Evolutionary conservation across 1,140 invertebrate genomes (phyloP).

Genomic region (Neodiprion pinetum): DNA sequence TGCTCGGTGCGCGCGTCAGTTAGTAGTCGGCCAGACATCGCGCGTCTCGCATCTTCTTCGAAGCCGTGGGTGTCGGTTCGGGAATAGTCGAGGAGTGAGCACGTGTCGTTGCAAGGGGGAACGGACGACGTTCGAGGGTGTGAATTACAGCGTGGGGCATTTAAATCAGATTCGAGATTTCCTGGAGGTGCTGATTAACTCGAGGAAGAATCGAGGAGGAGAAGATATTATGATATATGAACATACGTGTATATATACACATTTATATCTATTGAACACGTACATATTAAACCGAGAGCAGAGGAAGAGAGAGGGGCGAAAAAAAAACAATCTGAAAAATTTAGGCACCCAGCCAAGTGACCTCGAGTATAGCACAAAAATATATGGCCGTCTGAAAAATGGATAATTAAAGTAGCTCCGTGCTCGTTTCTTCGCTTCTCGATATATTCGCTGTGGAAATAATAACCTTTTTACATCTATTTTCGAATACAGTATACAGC

Average conservation of each 20-base stretch:
- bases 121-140: not conserved
- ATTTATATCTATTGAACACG: too few species aligned
- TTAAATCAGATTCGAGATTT: not conserved
- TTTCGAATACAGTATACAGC: not conserved
- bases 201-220: not conserved
- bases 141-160: too few species aligned
- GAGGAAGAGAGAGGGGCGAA: not conserved
- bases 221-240: not conserved
- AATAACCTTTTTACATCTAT: not conserved
- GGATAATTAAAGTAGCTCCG: not conserved
- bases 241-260: too few species aligned
- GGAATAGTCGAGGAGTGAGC: not conserved
- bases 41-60: not conserved
- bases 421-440: not conserved
- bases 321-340: not conserved
- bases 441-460: not conserved
- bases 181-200: not conserved
- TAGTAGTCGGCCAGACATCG: slow-evolving; percentile 2
- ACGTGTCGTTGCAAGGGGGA: not conserved
- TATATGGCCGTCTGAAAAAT: slow-evolving; percentile 2
- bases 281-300: too few species aligned
- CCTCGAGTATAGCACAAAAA: not conserved
- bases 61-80: not conserved
- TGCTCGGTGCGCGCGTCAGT: not conserved
- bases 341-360: not conserved